phyloP scores from a whole-genome alignment of 2,888 invertebrate genomes.

The Drosophila acutilabella region DNA sequence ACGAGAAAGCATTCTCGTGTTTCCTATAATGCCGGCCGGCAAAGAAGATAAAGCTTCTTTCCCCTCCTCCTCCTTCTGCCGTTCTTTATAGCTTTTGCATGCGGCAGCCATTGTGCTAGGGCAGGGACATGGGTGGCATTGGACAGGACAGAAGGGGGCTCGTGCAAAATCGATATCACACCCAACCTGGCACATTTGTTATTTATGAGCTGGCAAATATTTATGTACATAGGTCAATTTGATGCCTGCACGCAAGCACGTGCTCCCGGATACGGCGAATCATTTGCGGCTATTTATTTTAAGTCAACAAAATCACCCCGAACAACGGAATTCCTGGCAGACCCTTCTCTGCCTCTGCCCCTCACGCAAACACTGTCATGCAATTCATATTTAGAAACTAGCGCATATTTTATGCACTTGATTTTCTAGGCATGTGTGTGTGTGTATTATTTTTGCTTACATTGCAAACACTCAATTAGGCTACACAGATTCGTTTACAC shows the following conservation, averaged over 20 bases:
- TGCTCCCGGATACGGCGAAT: slow-evolving; percentile 38
- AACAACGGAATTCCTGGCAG: slow-evolving; percentile 48
- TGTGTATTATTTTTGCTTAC: slow-evolving; percentile 53
- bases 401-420: slow-evolving; percentile 23
- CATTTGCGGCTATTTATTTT: slow-evolving; percentile 66
- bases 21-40: slow-evolving; percentile 24
- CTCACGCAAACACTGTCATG: neutral
- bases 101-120: neutral
- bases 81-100: neutral
- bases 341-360: neutral
- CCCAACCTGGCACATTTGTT: slow-evolving; percentile 38
- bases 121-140: neutral
- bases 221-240: slow-evolving; percentile 60
- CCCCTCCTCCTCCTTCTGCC: neutral
- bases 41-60: neutral
- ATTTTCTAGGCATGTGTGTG: neutral
- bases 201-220: slow-evolving; percentile 60
- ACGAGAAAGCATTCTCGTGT: neutral
- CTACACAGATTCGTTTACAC: slow-evolving; percentile 19
- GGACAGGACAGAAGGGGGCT: neutral
- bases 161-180: slow-evolving; percentile 68
- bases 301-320: slow-evolving; percentile 56
- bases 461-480: slow-evolving; percentile 33
- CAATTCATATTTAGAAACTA: slow-evolving; percentile 49
- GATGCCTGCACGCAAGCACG: slow-evolving; percentile 69